Percentiles rank a stretch among this genome's conserved stretches.
These are phyloP conservation scores for Leptobrachium leishanense DNA, from an alignment of 2,113 vertebrate genomes.

Conservation along the genomic window DNA sequence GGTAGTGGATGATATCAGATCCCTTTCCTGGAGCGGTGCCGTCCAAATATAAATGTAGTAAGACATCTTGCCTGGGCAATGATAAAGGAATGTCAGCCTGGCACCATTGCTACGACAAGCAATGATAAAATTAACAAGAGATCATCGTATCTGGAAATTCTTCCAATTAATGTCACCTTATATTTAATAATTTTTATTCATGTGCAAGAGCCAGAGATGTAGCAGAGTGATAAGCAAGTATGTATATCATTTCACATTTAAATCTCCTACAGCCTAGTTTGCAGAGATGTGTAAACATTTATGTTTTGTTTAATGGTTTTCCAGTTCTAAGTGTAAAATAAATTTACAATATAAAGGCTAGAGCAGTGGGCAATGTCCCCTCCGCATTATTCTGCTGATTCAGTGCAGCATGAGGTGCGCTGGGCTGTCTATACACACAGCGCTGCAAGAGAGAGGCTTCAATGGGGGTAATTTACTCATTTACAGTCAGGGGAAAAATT, in stretches of 20 bases:
- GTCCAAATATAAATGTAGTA: constrained; percentile 61
- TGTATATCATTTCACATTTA: neutral
- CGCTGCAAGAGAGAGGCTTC: too few relatives aligned
- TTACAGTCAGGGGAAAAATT: too few relatives aligned
- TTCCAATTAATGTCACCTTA: constrained; percentile 18
- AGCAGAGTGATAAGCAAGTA: neutral
- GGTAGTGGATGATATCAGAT: constrained; percentile 67
- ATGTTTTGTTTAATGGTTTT: too few relatives aligned
- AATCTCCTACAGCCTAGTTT: too few relatives aligned
- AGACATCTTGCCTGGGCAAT: constrained; percentile 60
- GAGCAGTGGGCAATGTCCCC: too few relatives aligned
- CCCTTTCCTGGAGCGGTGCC: constrained; percentile 65
- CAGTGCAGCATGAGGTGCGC: too few relatives aligned
- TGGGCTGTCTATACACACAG: too few relatives aligned
- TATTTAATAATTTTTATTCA: neutral
- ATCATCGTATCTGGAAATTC: constrained; percentile 53
- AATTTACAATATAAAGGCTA: too few relatives aligned
- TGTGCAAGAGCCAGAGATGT: neutral
- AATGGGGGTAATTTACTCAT: too few relatives aligned
- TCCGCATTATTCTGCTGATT: too few relatives aligned
- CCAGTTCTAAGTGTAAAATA: too few relatives aligned
- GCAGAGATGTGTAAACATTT: too few relatives aligned
- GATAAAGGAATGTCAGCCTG: constrained; percentile 59
- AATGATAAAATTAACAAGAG: constrained; percentile 63
- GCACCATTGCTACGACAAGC: constrained; percentile 52